Evolutionary conservation across 2,797 vertebrate genomes (phyloP).

Genomic region (Merluccius polli): DNA sequence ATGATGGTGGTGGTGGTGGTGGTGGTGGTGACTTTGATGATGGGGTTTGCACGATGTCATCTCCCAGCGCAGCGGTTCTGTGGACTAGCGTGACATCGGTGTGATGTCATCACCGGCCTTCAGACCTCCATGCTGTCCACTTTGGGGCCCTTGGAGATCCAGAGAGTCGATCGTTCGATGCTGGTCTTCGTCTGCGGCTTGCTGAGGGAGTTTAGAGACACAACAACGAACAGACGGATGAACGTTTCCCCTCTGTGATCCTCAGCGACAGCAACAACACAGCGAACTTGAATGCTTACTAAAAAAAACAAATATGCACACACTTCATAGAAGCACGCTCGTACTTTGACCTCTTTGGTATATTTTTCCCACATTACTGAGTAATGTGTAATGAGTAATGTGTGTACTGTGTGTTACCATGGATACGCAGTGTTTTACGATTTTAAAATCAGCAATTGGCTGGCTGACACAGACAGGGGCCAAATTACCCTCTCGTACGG

Average conservation of each 20-base stretch:
- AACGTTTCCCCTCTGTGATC: not conserved
- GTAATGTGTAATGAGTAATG: constrained; percentile 4
- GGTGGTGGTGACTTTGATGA: constrained; percentile 1
- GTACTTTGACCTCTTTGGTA: too few relatives aligned
- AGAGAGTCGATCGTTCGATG: constrained; percentile 81
- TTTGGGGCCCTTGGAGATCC: constrained; percentile 88
- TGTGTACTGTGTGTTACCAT: constrained; percentile 9
- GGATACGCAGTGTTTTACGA: constrained; percentile 5
- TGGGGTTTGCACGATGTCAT: not conserved
- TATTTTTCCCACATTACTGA: not conserved
- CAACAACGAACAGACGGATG: constrained; percentile 19
- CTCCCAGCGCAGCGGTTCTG: not conserved
- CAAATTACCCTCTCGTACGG: constrained; percentile 33
- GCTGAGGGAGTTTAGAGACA: constrained; percentile 63
- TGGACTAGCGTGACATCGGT: not conserved
- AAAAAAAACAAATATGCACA: not conserved
- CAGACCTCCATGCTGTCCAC: constrained; percentile 87
- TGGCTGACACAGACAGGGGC: constrained; percentile 15
- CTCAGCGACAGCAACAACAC: too few relatives aligned
- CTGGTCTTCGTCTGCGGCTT: constrained; percentile 85
- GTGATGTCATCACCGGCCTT: constrained; percentile 24
- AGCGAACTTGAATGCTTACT: not conserved
- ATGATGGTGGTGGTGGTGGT: not conserved
- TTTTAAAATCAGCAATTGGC: not conserved
- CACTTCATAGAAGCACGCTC: not conserved